A percentile compares a stretch with the other conserved stretches of the same genome.
These are phyloP conservation scores for Hirundichthys speculiger DNA, from an alignment of 2,113 vertebrate genomes.

Conservation along the genomic window DNA sequence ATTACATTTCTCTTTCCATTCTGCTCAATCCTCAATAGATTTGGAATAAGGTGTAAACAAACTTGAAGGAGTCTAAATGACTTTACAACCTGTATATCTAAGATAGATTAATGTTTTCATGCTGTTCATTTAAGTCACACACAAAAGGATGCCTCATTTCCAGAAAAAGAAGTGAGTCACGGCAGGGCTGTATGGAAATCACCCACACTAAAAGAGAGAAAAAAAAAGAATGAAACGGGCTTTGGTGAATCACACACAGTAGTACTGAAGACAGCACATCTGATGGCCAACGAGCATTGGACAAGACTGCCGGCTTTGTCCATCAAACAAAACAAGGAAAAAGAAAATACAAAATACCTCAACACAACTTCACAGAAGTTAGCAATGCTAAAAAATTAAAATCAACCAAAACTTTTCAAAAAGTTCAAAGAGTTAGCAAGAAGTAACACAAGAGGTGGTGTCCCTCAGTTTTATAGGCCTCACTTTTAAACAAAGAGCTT, in stretches of 20 bases:
- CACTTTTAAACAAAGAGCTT: constrained; percentile 22
- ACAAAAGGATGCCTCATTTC: constrained; percentile 19
- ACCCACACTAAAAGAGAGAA: constrained; percentile 8
- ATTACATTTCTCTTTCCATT: constrained; percentile 5
- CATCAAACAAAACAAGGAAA: constrained; percentile 37
- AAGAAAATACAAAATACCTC: constrained; percentile 84
- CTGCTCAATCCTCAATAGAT: constrained; percentile 40
- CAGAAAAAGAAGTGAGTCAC: constrained; percentile 44
- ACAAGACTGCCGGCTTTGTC: constrained; percentile 55
- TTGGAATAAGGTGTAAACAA: constrained; percentile 37
- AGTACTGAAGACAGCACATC: constrained; percentile 28
- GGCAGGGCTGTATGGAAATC: constrained; percentile 30
- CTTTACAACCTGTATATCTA: constrained; percentile 18
- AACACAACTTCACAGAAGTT: constrained; percentile 99
- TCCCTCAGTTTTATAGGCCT: constrained; percentile 19
- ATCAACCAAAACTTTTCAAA: constrained; percentile 75
- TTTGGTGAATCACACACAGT: constrained; percentile 14
- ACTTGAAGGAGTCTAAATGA: constrained; percentile 4
- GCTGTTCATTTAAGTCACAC: constrained; percentile 20
- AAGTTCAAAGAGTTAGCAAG: constrained; percentile 34
- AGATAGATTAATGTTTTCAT: not conserved
- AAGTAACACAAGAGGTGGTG: constrained; percentile 35
- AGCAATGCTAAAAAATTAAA: constrained; percentile 85
- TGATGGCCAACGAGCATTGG: constrained; percentile 79
- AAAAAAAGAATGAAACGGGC: constrained; percentile 32